These are phyloP conservation scores for Branchinecta lindahli DNA, from an alignment of 1,140 invertebrate genomes.

Conservation along the genomic window DNA sequence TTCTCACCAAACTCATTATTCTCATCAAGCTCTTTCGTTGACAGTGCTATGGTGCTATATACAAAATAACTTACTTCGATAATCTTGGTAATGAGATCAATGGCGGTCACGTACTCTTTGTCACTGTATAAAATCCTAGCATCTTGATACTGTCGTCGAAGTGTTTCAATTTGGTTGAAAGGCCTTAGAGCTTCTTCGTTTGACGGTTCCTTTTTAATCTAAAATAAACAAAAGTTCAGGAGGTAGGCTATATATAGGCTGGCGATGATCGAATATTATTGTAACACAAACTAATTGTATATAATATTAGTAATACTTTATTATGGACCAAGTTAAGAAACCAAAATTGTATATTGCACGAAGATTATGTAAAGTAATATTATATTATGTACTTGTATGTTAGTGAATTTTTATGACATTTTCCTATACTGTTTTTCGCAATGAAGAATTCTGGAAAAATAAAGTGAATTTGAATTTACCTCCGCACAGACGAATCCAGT, in stretches of 20 bases:
- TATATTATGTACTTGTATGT: no score
- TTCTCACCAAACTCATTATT: no score
- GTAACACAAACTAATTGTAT: no score
- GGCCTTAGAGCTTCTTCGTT: conserved; percentile 56
- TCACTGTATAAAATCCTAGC: conserved; percentile 49
- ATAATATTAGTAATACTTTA: no score
- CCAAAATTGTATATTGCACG: no score
- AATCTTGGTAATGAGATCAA: conserved; percentile 48
- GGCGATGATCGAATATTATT: conserved; percentile 12
- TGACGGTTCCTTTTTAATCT: conserved; percentile 54
- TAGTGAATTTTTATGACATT: no score
- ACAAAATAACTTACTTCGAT: conserved; percentile 45
- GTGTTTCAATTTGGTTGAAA: conserved; percentile 44
- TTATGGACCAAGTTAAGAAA: no score
- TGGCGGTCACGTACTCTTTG: conserved; percentile 50
- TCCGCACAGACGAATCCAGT: background rate
- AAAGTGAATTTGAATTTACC: background rate
- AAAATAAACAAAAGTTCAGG: conserved; percentile 25
- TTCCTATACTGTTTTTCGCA: no score
- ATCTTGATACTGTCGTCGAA: conserved; percentile 45
- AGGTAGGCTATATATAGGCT: conserved; percentile 12
- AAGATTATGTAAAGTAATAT: no score
- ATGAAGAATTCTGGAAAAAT: no score
- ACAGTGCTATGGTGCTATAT: no score
- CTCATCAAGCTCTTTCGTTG: no score